Evolutionary conservation across 1,140 invertebrate species (phyloP).

Genomic region (Andricus grossulariae): DNA sequence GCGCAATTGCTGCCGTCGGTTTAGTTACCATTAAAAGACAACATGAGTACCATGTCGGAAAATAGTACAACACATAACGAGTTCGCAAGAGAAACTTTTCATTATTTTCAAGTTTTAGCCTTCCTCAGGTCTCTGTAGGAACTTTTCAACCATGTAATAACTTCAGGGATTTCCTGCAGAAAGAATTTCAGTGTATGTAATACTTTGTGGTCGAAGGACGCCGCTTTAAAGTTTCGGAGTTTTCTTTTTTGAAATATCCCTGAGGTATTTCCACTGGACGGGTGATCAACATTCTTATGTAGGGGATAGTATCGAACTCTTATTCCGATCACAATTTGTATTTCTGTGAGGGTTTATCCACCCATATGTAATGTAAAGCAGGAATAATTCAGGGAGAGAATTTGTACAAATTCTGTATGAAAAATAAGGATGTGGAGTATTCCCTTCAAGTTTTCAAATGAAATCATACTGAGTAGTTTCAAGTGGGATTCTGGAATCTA

Average conservation of each 20-base stretch:
- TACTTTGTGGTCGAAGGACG: constrained; percentile 16
- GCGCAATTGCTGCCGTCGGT: too few species aligned
- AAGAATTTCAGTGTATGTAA: constrained; percentile 19
- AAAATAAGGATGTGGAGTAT: too few species aligned
- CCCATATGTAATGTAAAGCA: background rate
- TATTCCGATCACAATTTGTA: constrained; percentile 19
- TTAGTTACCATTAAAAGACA: too few species aligned
- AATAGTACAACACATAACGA: background rate
- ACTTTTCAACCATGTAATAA: constrained; percentile 45
- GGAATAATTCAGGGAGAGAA: too few species aligned
- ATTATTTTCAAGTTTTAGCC: constrained; percentile 30
- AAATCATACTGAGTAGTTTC: too few species aligned
- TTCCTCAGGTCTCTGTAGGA: constrained; percentile 9
- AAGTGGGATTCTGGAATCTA: too few species aligned
- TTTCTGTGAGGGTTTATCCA: constrained; percentile 37
- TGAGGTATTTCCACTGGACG: constrained; percentile 31
- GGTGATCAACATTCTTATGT: constrained; percentile 3
- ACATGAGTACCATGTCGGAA: too few species aligned
- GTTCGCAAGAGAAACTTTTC: background rate
- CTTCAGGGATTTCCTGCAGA: constrained; percentile 50
- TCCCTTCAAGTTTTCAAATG: too few species aligned
- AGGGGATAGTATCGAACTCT: constrained; percentile 9
- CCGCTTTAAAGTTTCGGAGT: constrained; percentile 54
- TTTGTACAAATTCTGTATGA: too few species aligned
- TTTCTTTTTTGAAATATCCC: constrained; percentile 31